phyloP scores from a whole-genome alignment of 2,797 vertebrate species.

The Cossypha dichroa region DNA sequence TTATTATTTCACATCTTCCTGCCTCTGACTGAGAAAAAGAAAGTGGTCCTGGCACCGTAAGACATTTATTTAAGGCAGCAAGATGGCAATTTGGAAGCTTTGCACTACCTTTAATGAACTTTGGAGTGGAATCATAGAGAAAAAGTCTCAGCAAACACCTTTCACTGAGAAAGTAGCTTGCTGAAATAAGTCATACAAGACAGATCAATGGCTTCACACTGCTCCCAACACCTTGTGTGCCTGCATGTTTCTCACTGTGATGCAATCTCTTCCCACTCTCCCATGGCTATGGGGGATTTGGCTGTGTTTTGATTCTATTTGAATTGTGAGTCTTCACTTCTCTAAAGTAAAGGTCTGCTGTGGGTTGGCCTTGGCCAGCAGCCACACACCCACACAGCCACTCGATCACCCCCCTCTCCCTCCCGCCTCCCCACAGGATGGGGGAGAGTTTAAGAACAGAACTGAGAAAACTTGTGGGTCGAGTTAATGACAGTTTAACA shows the following conservation, averaged over 20 bases:
- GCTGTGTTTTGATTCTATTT: neutral
- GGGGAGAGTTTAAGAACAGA: neutral
- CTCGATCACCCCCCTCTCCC: neutral
- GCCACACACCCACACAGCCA: neutral
- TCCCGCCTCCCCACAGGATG: neutral
- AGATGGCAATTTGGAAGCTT: neutral
- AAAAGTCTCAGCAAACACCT: neutral
- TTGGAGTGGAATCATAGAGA: neutral
- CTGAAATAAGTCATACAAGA: neutral
- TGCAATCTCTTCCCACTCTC: neutral
- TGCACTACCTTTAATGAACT: neutral
- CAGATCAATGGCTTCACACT: neutral
- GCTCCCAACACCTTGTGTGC: neutral
- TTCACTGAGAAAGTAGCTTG: neutral
- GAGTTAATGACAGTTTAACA: neutral
- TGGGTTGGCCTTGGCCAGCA: slow-evolving; percentile 21
- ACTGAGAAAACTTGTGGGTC: slow-evolving; percentile 42
- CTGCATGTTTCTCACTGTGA: neutral
- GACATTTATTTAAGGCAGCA: neutral
- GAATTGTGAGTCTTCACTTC: neutral
- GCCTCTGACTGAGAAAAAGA: neutral
- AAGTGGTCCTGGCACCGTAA: neutral
- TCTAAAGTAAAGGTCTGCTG: neutral
- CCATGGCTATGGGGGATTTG: neutral
- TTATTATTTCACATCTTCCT: neutral